These are phyloP conservation scores for Akabosia matsudoensis DNA, from an alignment of 1,140 invertebrate species.

Conservation along the genomic window DNA sequence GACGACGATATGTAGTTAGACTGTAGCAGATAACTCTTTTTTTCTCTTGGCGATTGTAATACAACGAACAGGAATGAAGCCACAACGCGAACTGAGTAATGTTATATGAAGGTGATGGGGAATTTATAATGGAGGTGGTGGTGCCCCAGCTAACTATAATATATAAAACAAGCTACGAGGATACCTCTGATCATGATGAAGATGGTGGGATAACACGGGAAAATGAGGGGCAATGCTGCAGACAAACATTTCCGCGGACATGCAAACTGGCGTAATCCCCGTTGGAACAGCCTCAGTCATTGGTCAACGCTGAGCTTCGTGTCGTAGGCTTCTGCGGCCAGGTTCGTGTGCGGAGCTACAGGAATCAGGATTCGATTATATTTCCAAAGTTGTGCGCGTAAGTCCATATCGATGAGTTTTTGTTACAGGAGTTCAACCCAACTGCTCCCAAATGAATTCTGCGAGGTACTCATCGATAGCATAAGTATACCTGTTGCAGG, in stretches of 20 bases:
- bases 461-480: background rate
- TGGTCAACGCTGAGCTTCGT: background rate
- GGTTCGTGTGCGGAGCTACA: background rate
- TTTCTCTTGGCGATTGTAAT: background rate
- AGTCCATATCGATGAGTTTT: background rate
- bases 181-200: background rate
- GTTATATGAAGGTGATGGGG: constrained; percentile 19
- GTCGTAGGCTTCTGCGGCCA: background rate
- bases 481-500: constrained; percentile 2
- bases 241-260: constrained; percentile 11
- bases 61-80: constrained; percentile 15
- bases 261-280: background rate
- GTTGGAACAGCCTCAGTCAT: background rate
- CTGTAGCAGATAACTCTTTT: background rate
- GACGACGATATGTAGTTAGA: background rate
- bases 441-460: background rate
- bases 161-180: background rate
- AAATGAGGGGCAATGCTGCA: background rate
- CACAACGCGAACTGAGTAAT: background rate
- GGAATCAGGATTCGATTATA: background rate
- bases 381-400: background rate
- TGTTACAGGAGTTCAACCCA: background rate
- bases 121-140: constrained; percentile 9
- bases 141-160: background rate
- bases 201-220: background rate